These are phyloP conservation scores for Hesperophylax magnus DNA, from an alignment of 1,140 invertebrate species.

Conservation along the genomic window DNA sequence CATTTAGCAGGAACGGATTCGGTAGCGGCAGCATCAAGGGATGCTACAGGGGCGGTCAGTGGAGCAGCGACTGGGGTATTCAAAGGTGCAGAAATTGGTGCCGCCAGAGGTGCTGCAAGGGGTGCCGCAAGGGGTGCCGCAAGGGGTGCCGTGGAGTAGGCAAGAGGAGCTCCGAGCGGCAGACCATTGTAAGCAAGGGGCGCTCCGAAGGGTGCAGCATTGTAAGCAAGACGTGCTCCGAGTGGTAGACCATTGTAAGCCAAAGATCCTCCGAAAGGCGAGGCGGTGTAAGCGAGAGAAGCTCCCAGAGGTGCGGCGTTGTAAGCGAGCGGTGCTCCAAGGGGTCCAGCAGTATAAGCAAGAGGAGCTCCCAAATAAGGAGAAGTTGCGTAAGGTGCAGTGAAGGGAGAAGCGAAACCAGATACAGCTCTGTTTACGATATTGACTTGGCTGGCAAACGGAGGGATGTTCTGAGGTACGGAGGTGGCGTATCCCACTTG, in stretches of 20 bases:
- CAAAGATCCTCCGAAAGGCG: conserved; percentile 57
- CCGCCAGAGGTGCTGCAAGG: conserved; percentile 9
- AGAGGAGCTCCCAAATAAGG: conserved; percentile 34
- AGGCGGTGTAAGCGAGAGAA: conserved; percentile 54
- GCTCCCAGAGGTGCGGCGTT: conserved; percentile 54
- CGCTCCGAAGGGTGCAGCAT: conserved; percentile 42
- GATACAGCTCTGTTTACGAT: conserved; percentile 66
- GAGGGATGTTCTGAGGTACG: conserved; percentile 71
- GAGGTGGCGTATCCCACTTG: conserved; percentile 65
- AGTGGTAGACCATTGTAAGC: conserved; percentile 50
- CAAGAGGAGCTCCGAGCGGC: no score
- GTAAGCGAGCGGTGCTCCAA: conserved; percentile 54
- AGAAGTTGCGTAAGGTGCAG: conserved; percentile 38
- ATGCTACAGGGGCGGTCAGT: no score
- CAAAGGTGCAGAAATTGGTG: not conserved
- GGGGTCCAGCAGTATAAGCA: conserved; percentile 16
- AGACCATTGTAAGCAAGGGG: not conserved
- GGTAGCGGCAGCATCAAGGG: conserved; percentile 41
- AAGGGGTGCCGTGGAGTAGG: not conserved
- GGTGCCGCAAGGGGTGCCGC: not conserved
- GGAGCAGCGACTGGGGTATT: no score
- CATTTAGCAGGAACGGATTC: conserved; percentile 22
- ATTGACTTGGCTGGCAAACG: conserved; percentile 70
- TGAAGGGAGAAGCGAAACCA: conserved; percentile 60
- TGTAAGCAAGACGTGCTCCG: conserved; percentile 57